These are phyloP conservation scores for Arvicanthis niloticus DNA, from an alignment of 2,113 vertebrate species.

Conservation along the genomic window DNA sequence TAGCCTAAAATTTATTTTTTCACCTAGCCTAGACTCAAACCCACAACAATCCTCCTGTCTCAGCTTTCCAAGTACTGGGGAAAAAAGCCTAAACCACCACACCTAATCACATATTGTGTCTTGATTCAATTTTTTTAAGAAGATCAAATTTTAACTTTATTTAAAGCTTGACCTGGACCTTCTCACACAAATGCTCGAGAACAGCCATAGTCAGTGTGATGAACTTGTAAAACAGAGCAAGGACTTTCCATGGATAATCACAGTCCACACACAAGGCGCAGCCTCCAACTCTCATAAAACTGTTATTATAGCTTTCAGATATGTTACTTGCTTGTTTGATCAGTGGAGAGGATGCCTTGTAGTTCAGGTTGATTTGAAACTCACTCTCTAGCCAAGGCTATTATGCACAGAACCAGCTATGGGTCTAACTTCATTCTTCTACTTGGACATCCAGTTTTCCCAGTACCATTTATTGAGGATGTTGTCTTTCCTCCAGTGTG, in stretches of 20 bases:
- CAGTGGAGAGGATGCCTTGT: too few species aligned
- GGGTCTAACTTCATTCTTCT: too few species aligned
- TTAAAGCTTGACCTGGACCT: neutral
- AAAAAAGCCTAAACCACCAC: neutral
- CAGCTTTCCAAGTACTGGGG: neutral
- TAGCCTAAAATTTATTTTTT: neutral
- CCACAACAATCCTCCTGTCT: neutral
- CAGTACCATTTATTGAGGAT: too few species aligned
- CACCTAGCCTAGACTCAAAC: neutral
- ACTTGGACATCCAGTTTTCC: too few species aligned
- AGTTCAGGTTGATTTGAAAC: neutral
- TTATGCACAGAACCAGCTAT: too few species aligned
- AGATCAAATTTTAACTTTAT: neutral
- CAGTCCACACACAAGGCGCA: neutral
- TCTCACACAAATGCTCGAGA: neutral
- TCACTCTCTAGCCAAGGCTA: neutral
- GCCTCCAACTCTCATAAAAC: neutral
- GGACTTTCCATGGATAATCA: neutral
- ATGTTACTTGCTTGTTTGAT: neutral
- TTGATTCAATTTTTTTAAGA: constrained; percentile 18
- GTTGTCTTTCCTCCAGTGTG: too few species aligned
- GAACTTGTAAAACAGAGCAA: neutral
- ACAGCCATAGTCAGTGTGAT: neutral
- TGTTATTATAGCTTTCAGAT: neutral
- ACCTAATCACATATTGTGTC: neutral